Evolutionary conservation across 2,113 vertebrate species (phyloP).

Genomic region (Lepus europaeus): DNA sequence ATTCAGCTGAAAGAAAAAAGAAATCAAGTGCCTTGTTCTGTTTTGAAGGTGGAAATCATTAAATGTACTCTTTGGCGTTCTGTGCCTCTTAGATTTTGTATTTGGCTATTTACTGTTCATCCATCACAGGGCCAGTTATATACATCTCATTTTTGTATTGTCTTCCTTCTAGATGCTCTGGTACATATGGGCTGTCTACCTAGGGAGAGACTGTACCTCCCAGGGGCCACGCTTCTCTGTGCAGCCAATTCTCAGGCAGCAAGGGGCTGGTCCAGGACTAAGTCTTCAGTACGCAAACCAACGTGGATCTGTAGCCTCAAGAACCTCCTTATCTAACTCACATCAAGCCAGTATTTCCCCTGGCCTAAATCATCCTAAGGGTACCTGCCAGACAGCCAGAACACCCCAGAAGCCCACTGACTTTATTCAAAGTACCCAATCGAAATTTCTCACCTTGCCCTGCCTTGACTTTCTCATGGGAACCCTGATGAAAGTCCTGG

Average conservation of each 20-base stretch:
- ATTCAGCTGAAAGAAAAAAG: constrained; percentile 33
- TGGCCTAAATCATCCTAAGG: neutral
- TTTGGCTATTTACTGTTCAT: neutral
- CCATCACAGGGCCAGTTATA: neutral
- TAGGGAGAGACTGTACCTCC: neutral
- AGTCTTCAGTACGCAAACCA: neutral
- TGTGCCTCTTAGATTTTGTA: neutral
- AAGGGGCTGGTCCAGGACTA: neutral
- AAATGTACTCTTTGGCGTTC: constrained; percentile 63
- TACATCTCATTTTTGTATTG: neutral
- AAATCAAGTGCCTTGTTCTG: neutral
- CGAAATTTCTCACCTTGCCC: neutral
- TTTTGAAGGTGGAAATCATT: constrained; percentile 66
- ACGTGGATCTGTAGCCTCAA: neutral
- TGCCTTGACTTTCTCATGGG: neutral
- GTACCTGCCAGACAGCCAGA: neutral
- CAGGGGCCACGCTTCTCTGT: neutral
- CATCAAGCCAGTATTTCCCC: neutral
- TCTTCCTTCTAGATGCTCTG: neutral
- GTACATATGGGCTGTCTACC: neutral
- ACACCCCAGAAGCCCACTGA: neutral
- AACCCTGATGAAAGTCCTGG: neutral
- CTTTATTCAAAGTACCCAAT: neutral
- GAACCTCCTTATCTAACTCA: neutral
- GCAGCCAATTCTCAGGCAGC: neutral